Evolutionary conservation across 2,797 vertebrate species (phyloP).

Genomic region (Champsocephalus esox): DNA sequence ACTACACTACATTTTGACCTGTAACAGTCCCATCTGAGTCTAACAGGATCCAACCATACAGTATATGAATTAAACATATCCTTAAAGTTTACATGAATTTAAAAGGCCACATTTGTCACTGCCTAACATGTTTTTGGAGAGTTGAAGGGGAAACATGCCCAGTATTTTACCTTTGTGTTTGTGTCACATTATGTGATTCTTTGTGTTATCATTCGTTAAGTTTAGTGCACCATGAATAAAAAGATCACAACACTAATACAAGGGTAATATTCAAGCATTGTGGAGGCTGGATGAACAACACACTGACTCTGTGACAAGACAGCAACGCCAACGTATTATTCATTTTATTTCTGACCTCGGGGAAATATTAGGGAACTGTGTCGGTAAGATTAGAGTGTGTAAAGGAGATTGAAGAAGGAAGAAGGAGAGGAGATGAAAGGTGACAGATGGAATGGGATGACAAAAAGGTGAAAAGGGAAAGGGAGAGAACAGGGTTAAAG

Average conservation of each 20-base stretch:
- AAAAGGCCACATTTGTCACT: background rate
- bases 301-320: slow-evolving; percentile 22
- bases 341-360: slow-evolving; percentile 24
- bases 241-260: slow-evolving; percentile 1
- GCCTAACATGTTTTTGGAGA: background rate
- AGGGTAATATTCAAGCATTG: slow-evolving; percentile 17
- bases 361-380: slow-evolving; percentile 8
- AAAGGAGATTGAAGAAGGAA: background rate
- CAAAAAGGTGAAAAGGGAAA: background rate
- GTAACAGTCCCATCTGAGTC: slow-evolving; percentile 12
- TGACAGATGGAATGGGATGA: slow-evolving; percentile 1
- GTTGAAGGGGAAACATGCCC: background rate
- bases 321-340: slow-evolving; percentile 3
- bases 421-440: background rate
- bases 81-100: slow-evolving; percentile 5
- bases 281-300: slow-evolving; percentile 33
- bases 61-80: slow-evolving; percentile 3
- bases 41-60: background rate
- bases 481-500: background rate
- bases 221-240: background rate
- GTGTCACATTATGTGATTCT: slow-evolving; percentile 17
- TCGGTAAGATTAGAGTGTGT: background rate
- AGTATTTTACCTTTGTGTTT: slow-evolving; percentile 7
- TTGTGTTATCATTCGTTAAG: background rate
- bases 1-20: slow-evolving; percentile 1